Conservation (phyloP, 2,797 vertebrate genomes). For the Gadopsis marmoratus region DNA sequence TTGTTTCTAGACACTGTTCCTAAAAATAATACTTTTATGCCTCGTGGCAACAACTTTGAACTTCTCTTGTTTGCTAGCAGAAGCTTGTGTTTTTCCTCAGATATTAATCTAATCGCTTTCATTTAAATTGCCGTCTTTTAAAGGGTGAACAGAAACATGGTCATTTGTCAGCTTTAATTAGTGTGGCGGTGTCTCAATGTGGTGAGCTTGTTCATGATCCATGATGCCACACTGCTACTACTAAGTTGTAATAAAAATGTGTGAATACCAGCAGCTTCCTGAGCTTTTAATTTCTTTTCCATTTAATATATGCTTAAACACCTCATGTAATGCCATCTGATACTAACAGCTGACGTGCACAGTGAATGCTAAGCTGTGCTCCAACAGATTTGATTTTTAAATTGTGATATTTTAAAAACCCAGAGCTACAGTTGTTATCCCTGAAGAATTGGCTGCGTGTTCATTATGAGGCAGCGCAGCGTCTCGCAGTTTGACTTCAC, state of each 20-base stretch:
- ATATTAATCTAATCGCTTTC: not conserved
- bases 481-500: slow-evolving; percentile 31
- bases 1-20: not conserved
- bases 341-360: not conserved
- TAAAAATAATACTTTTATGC: not conserved
- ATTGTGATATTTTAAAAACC: slow-evolving; percentile 8
- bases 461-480: slow-evolving; percentile 25
- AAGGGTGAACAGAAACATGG: not conserved
- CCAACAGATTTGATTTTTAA: not conserved
- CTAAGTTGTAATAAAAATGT: slow-evolving; percentile 21
- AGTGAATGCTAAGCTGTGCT: slow-evolving; percentile 1
- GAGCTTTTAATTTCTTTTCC: slow-evolving; percentile 1
- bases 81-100: slow-evolving; percentile 3
- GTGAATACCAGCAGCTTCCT: slow-evolving; percentile 17
- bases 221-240: not conserved
- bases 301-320: not conserved
- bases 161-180: slow-evolving; percentile 21
- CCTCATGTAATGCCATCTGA: not conserved
- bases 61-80: not conserved
- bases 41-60: not conserved
- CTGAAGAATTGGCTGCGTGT: not conserved
- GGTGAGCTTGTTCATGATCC: not conserved
- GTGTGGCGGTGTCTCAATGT: not conserved
- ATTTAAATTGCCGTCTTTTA: not conserved
- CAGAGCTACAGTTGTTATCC: slow-evolving; percentile 14